These are phyloP conservation scores for Arion vulgaris DNA, from an alignment of 1,140 invertebrate genomes.

Conservation along the genomic window DNA sequence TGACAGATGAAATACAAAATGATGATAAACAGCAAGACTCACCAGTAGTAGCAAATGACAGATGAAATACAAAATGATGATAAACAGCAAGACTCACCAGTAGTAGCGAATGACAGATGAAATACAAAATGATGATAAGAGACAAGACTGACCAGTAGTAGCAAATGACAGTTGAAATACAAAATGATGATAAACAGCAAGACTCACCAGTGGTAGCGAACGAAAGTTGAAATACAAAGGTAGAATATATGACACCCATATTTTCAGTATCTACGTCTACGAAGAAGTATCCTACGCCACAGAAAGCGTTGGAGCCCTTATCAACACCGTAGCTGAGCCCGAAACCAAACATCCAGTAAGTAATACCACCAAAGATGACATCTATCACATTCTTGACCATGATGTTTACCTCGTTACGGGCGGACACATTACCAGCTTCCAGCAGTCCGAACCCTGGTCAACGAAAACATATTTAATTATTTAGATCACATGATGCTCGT, in stretches of 20 bases:
- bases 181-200: too few species aligned
- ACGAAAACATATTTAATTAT: too few species aligned
- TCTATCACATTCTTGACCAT: slow-evolving; percentile 78
- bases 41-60: too few species aligned
- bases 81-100: too few species aligned
- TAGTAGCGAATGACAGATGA: too few species aligned
- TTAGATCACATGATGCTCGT: too few species aligned
- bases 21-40: too few species aligned
- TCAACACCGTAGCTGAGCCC: slow-evolving; percentile 88
- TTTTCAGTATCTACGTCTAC: slow-evolving; percentile 70
- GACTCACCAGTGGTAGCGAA: slow-evolving; percentile 63
- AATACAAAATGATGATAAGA: too few species aligned
- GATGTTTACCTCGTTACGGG: slow-evolving; percentile 78
- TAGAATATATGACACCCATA: slow-evolving; percentile 68
- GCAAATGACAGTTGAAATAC: too few species aligned
- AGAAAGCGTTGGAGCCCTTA: slow-evolving; percentile 79
- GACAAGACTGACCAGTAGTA: too few species aligned
- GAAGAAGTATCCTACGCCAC: slow-evolving; percentile 77
- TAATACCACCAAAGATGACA: slow-evolving; percentile 89
- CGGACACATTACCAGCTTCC: slow-evolving; percentile 76
- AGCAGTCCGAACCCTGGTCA: slow-evolving; percentile 76
- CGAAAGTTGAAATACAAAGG: slow-evolving; percentile 65
- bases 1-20: too few species aligned
- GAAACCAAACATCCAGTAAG: slow-evolving; percentile 96
- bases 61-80: too few species aligned